Base-by-base conservation (phyloP, 2,113 vertebrate species). In the Colossoma macropomum region DNA sequence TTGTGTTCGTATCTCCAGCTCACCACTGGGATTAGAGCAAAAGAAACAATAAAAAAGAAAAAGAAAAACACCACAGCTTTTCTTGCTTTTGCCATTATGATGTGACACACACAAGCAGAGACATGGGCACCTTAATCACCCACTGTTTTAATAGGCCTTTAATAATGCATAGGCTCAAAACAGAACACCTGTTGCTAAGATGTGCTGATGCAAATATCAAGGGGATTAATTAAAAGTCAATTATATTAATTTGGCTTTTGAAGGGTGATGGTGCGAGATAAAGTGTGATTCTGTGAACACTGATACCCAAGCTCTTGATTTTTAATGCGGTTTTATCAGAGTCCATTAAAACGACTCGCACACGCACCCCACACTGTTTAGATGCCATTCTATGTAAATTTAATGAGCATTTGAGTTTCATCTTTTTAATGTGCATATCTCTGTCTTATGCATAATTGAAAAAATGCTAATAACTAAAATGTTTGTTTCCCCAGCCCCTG, bases 161-260 rank as follows among this genome's bases (percentile, higher is more conserved):
- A 96, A 95, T 95, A 95, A 96, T 96, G 95, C 94, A 95, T 86
- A 88, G 89, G 91, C 87, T 93, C 92, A 94, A 90, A 93, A 92
- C 86, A 93, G 90, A 92, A 90, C 90, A 95, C 95, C 94, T 96
- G 93, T 95, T 94, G 93, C 94, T 93, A 90, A 89, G 91, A 93
- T 94, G 94, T 95, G 95, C 93, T 95, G 94, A 94, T 95, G 93
- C 94, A 97, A 96, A 96, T 95, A 95, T 93, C 96, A 95, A 95
- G 95, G 95, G 95, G 96, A 97, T 97, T 97, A 96, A 96, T 96
- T 97, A 96, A 96, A 94, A 95, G 95, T 96, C 95, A 96, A 95
- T 97, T 96, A 95, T 94, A 95, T 95, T 94, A 95, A 94, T 95
- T 96, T 95, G 92, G 92, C 87, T 90, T 93, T 93, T 90, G 88